Percentiles rank a stretch among this genome's conserved stretches.
Conservation (phyloP, 2,113 vertebrate species). For the Grus americana region DNA sequence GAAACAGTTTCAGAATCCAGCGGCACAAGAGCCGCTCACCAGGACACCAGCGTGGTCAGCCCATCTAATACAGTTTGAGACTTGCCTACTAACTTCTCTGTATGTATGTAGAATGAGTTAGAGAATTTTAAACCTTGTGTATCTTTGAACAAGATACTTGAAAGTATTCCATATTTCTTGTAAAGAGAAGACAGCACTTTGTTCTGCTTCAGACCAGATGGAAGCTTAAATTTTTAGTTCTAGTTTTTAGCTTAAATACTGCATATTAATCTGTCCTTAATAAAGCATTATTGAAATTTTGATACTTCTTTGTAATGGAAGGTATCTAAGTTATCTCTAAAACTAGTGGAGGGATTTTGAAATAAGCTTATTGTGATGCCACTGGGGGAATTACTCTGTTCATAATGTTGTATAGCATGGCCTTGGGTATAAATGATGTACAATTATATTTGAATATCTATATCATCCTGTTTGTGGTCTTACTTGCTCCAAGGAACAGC, state of each 20-base stretch:
- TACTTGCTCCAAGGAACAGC: not conserved
- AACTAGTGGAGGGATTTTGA: not conserved
- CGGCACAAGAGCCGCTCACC: not conserved
- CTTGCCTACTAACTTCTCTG: slow-evolving; percentile 25
- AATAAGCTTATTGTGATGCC: slow-evolving; percentile 58
- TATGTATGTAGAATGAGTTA: slow-evolving; percentile 62
- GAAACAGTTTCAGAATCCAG: not conserved
- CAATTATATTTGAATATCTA: slow-evolving; percentile 66
- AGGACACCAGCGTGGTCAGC: not conserved
- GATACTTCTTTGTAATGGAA: slow-evolving; percentile 38
- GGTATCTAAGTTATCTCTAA: slow-evolving; percentile 27
- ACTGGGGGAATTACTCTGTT: slow-evolving; percentile 37
- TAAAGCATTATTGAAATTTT: slow-evolving; percentile 77
- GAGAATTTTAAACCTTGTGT: slow-evolving; percentile 6
- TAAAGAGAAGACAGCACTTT: slow-evolving; percentile 83
- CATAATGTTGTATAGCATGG: slow-evolving; percentile 50
- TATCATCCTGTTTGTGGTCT: slow-evolving; percentile 44
- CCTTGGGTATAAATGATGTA: slow-evolving; percentile 54
- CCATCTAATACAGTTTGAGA: slow-evolving; percentile 35
- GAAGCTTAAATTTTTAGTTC: slow-evolving; percentile 50
- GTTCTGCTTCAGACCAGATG: slow-evolving; percentile 66
- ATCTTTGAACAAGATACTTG: slow-evolving; percentile 69
- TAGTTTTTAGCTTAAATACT: slow-evolving; percentile 51
- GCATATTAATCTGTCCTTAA: slow-evolving; percentile 69
- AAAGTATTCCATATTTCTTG: slow-evolving; percentile 67